Base-by-base conservation (phyloP, 2,888 invertebrate species). In the Trimorus sp. region DNA sequence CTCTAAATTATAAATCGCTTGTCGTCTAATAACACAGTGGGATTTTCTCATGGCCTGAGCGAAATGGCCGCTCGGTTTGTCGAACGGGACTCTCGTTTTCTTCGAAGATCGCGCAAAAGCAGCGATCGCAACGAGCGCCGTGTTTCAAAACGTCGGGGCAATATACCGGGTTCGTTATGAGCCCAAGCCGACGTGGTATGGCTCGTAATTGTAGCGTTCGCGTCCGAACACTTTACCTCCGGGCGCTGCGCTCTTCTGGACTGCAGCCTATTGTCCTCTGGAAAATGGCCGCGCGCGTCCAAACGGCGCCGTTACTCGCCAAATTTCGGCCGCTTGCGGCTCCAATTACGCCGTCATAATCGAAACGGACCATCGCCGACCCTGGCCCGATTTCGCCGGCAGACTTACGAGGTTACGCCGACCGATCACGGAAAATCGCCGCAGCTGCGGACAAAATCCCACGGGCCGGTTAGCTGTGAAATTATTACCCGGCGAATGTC, bases 131-230 rank as follows among this genome's bases (percentile, higher is more conserved):
- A 79, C 76, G 83, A 79, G 79, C 76, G 77, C 63, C 65, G 77
- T 66, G 85, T 87, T 87, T 87, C 83, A 86, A 88, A 88, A 88
- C 85, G 85, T 86, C 83, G 68, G 85, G 84, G 89, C 87, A 90
- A 90, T 91, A 91, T 90, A 90, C 88, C 87, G 87, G 87, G 90
- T 91, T 91, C 89, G 90, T 91, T 91, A 91, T 87, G 91, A 90
- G 88, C 87, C 86, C 84, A 86, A 84, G 79, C 85, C 89, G 91
- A 90, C 90, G 88, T 89, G 89, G 87, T 91, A 91, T 90, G 87
- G 90, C 90, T 91, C 90, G 89, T 91, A 91, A 91, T 91, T 91
- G 91, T 86, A 91, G 90, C 90, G 87, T 88, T 85, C 86, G 86
- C 86, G 85, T 85, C 86, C 84, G 86, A 87, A 87, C 86, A 84